Evolutionary conservation across 2,113 vertebrate genomes (phyloP), one percentile per base, ranked within the genome.

Genomic region (Upupa epops): DNA sequence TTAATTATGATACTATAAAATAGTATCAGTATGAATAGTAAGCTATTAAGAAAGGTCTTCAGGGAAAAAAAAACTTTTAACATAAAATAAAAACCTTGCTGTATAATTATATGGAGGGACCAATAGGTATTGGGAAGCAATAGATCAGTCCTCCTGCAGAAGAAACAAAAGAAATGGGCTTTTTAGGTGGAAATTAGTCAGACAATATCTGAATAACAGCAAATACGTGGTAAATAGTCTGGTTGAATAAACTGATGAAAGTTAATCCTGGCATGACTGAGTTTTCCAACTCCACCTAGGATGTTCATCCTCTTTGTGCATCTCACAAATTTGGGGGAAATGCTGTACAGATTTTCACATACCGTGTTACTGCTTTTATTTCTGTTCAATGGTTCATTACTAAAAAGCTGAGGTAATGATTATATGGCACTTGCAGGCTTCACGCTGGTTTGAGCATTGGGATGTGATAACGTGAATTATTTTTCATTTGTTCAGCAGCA

Each of bases 401-500:
- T 46, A 8, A 92, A 88, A 83, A 56, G 64, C 76, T 55, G 69
- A 76, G 87, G 40, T 76, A 83, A 74, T 48, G 48, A 80, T 93
- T 93, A 19, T 66, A 37, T 68, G 37, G 16, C 17, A 34, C 65
- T 93, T 54, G 42, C 65, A 94, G 73, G 34, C 65, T 81, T 92
- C 42, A 55, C 90, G 65, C 69, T 92, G 83, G 37, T 86, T 90
- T 78, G 61, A 88, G 69, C 46, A 60, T 83, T 58, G 37, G 77
- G 70, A 71, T 87, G 20, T 20, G 74, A 91, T 94, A 78, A 65
- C 3, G 0, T 92, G 93, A 94, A 56, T 94, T 96, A 58, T 89
- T 96, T 96, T 96, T 95, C 95, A 84, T 84, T 34, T 81, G 65
- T 91, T 95, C 92, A 95, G 93, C 92, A 95, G 52, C 66, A 81